These are phyloP conservation scores for Talpa occidentalis DNA, from an alignment of 2,113 vertebrate species.

Conservation along the genomic window DNA sequence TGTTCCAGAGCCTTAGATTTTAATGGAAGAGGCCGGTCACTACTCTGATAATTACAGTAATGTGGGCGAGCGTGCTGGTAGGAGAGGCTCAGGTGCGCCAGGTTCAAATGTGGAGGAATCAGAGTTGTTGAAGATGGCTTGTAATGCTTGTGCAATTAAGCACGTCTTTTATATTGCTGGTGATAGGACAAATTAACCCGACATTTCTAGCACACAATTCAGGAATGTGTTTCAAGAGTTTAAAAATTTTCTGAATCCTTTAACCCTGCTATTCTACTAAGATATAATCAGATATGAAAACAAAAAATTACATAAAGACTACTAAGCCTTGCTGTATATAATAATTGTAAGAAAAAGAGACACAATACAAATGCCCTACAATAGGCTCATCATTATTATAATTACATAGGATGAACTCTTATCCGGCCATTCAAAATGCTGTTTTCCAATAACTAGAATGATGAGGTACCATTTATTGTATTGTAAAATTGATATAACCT, in stretches of 20 bases:
- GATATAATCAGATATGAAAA: not conserved
- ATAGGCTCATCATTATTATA: not conserved
- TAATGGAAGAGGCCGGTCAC: not conserved
- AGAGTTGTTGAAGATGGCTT: not conserved
- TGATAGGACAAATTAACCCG: not conserved
- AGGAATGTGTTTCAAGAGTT: not conserved
- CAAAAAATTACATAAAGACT: not conserved
- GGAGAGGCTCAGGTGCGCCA: not conserved
- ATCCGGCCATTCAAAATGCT: not conserved
- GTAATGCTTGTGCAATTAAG: not conserved
- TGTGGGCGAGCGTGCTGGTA: not conserved
- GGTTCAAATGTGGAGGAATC: not conserved
- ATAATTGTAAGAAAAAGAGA: not conserved
- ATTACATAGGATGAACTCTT: not conserved
- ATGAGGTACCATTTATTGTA: not conserved
- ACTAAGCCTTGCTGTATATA: not conserved
- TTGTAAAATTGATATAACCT: too few species aligned
- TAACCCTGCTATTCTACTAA: not conserved
- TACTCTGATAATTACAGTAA: not conserved
- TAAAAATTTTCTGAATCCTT: not conserved
- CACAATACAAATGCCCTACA: not conserved
- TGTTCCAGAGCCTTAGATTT: not conserved
- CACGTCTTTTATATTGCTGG: not conserved
- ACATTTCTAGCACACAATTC: not conserved
- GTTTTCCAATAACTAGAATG: not conserved